Evolutionary conservation across 2,888 invertebrate genomes (phyloP).

Genomic region (Cenopis cana): DNA sequence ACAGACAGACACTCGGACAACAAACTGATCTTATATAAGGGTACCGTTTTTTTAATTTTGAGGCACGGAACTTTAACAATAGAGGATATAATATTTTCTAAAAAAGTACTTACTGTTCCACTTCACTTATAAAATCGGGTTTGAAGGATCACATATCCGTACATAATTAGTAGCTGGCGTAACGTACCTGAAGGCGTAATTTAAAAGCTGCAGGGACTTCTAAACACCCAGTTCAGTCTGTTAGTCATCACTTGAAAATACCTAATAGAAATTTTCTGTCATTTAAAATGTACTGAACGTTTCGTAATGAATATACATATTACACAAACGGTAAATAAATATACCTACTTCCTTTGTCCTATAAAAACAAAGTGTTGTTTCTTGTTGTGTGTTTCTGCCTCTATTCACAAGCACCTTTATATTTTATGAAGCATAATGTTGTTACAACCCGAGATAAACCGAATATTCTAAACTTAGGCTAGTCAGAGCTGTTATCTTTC

Average conservation of each 20-base stretch:
- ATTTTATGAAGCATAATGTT: background rate
- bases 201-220: too few species aligned
- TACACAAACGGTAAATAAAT: background rate
- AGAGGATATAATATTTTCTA: too few species aligned
- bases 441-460: background rate
- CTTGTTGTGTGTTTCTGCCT: background rate
- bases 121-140: too few species aligned
- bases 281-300: background rate
- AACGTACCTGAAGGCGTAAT: too few species aligned
- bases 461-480: background rate
- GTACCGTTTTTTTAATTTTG: too few species aligned
- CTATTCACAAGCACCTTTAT: background rate
- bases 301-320: background rate
- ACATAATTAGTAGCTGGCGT: too few species aligned
- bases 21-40: too few species aligned
- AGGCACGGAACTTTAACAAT: too few species aligned
- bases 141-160: too few species aligned
- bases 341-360: background rate
- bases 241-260: background rate
- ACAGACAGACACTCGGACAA: too few species aligned
- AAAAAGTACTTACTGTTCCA: too few species aligned
- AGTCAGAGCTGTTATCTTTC: background rate
- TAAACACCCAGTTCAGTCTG: background rate
- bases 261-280: background rate
- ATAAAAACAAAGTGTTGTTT: background rate